Percentiles rank a stretch among this genome's conserved stretches.
These are phyloP conservation scores for Elmis aenea DNA, from an alignment of 2,888 invertebrate genomes.

Conservation along the genomic window DNA sequence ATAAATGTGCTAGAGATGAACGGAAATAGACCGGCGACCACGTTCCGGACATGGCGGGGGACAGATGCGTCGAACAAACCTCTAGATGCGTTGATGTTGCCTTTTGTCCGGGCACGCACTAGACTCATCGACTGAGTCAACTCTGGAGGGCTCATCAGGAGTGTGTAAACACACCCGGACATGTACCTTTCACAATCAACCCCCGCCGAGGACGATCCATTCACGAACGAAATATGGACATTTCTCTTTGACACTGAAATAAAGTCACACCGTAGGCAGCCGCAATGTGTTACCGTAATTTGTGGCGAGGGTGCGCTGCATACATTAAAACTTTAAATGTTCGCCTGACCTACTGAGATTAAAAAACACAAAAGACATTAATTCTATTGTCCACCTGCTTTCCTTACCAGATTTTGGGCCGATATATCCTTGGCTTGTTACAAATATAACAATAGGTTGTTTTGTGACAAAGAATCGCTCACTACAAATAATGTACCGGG, in stretches of 20 bases:
- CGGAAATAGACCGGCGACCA: slow-evolving; percentile 4
- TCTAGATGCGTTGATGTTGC: slow-evolving; percentile 34
- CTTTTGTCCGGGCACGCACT: slow-evolving; percentile 43
- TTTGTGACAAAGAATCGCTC: too few relatives aligned
- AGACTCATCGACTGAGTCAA: slow-evolving; percentile 43
- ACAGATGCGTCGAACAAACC: slow-evolving; percentile 24
- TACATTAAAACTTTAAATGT: too few relatives aligned
- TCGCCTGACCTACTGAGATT: too few relatives aligned
- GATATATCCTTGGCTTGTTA: too few relatives aligned
- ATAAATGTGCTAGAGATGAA: slow-evolving; percentile 5
- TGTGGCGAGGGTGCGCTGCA: too few relatives aligned
- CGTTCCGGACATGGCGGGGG: slow-evolving; percentile 17
- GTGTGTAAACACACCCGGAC: slow-evolving; percentile 40
- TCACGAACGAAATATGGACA: slow-evolving; percentile 14
- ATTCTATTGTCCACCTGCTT: too few relatives aligned
- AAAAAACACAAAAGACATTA: too few relatives aligned
- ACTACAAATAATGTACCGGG: too few relatives aligned
- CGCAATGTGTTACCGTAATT: too few relatives aligned
- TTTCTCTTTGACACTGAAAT: slow-evolving; percentile 12
- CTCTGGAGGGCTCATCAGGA: slow-evolving; percentile 39
- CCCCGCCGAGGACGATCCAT: slow-evolving; percentile 21
- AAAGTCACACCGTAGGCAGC: slow-evolving; percentile 9
- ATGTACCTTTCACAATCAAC: slow-evolving; percentile 38
- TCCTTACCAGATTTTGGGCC: too few relatives aligned
- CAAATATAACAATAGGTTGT: too few relatives aligned